Conservation (phyloP, 2,888 invertebrate species). For the Lithodes maja region DNA sequence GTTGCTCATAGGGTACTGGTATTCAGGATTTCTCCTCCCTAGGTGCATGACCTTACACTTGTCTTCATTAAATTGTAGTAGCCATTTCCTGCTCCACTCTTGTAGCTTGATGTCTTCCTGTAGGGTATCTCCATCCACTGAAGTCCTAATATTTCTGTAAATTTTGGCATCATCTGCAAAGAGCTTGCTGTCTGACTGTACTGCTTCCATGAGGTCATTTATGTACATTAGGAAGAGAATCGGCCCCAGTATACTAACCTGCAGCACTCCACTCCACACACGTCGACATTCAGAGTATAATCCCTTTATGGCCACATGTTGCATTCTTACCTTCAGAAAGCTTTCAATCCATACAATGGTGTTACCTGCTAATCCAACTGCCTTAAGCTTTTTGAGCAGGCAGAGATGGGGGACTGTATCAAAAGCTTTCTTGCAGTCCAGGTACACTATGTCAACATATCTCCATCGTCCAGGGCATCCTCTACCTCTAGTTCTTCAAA, state of each 20-base stretch:
- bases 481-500: constrained; percentile 1
- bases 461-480: neutral
- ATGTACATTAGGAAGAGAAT: constrained; percentile 18
- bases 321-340: neutral
- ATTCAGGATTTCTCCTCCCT: neutral
- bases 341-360: neutral
- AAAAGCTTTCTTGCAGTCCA: no score
- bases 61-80: neutral
- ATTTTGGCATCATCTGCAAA: no score
- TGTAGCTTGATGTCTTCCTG: constrained; percentile 10
- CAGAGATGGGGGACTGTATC: neutral
- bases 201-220: no score
- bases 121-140: neutral
- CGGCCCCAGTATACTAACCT: constrained; percentile 13
- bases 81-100: constrained; percentile 18
- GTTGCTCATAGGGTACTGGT: no score
- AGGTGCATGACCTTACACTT: no score
- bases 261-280: neutral
- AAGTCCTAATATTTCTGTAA: constrained; percentile 7
- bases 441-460: no score
- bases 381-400: constrained; percentile 2
- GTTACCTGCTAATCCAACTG: constrained; percentile 7
- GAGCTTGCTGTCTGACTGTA: no score
- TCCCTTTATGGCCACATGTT: neutral
- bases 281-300: neutral